Evolutionary conservation across 2,888 invertebrate genomes (phyloP), one percentile per base, ranked within the genome.

Genomic region (Liopterus haemorrhoidalis): DNA sequence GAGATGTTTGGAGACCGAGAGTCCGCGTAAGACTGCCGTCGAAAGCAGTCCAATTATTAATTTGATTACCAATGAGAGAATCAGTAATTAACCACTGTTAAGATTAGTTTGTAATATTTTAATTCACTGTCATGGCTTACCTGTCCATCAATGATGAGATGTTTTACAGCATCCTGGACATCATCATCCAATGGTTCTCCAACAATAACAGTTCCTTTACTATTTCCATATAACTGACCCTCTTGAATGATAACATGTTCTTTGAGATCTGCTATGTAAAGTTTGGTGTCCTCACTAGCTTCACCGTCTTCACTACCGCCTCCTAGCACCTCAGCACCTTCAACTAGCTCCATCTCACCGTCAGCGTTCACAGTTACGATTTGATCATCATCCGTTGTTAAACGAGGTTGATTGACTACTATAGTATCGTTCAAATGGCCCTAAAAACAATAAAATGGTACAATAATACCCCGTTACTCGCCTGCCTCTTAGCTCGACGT

Each of bases 391-490:
- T 72, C 73, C 1, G 72, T 71, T n/a, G 78, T 75, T 9, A 88
- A 73, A 36, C 83, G 71, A 0, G 88, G 88, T 59, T 87, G 85
- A 60, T 88, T 89, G 0, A 88, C 82, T 1, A 88, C 84, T 51
- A 89, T 89, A 0, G 83, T 85, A 54, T 86, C 86, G 41, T 85
- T 85, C 24, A 82, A 63, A 62, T 89, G 89, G 1, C 82, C 81
- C 73, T 78, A 69, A 0, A 62, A 65, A 48, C 6, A 36, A n/a
- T n/a, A n/a, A n/a, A n/a, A n/a, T n/a, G n/a, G n/a, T n/a, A n/a
- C 38, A 45, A 38, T 37, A 31, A 46, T 35, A 24, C 45, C 15
- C 4, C n/a, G n/a, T n/a, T n/a, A n/a, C n/a, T n/a, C n/a, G n/a
- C n/a, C n/a, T n/a, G n/a, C n/a, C n/a, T n/a, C n/a, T n/a, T n/a